Conservation (phyloP, 2,888 invertebrate genomes). For the Agonopterix alstromeriana region DNA sequence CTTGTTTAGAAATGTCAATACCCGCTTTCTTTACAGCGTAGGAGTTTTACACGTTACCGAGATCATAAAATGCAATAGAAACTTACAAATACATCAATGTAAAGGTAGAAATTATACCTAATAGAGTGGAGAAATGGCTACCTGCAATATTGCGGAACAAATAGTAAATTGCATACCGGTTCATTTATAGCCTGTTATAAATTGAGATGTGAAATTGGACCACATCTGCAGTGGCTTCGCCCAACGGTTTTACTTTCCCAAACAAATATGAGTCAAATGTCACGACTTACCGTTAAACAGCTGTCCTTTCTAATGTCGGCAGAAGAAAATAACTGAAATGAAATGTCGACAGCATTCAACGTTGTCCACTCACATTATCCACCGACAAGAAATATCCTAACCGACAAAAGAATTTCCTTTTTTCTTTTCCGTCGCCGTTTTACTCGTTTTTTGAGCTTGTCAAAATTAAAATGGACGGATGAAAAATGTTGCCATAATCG, state of each 20-base stretch:
- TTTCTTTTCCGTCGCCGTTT: constrained; percentile 63
- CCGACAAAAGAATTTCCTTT: constrained; percentile 46
- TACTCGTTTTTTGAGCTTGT: constrained; percentile 43
- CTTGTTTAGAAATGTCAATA: constrained; percentile 4
- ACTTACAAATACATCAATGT: constrained; percentile 20
- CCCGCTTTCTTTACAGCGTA: constrained; percentile 38
- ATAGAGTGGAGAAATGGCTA: constrained; percentile 38
- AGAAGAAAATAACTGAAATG: constrained; percentile 31
- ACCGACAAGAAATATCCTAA: constrained; percentile 36
- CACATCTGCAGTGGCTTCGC: constrained; percentile 45
- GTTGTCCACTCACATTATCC: constrained; percentile 53
- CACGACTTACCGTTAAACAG: constrained; percentile 55
- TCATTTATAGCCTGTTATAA: constrained; percentile 54
- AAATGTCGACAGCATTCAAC: constrained; percentile 37
- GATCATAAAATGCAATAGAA: constrained; percentile 13
- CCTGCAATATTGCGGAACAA: constrained; percentile 44
- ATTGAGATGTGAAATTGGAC: constrained; percentile 59
- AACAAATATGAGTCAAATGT: constrained; percentile 63
- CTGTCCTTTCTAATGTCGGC: constrained; percentile 22
- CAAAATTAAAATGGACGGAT: constrained; percentile 67
- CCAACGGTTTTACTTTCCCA: constrained; percentile 72
- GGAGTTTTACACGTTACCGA: constrained; percentile 25
- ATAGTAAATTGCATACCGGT: constrained; percentile 49
- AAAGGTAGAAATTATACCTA: constrained; percentile 38
- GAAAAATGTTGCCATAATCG: constrained; percentile 30